phyloP scores from a whole-genome alignment of 1,140 invertebrate genomes.

The Triops cancriformis region DNA sequence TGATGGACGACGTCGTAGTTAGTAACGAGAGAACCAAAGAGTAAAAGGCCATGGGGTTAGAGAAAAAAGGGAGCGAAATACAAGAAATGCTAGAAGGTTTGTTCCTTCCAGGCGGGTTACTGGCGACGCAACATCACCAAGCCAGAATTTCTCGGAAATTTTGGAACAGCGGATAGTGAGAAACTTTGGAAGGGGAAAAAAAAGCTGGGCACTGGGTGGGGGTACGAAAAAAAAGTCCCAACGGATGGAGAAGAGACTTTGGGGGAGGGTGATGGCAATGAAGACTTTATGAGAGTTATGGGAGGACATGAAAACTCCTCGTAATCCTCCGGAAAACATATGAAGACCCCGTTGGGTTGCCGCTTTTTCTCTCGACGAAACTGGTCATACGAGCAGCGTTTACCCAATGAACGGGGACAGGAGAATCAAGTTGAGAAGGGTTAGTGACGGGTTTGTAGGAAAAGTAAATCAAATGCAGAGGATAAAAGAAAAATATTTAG shows the following conservation, averaged over 20 bases:
- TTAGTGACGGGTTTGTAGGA: neutral
- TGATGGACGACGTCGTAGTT: neutral
- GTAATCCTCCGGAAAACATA: neutral
- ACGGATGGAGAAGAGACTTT: neutral
- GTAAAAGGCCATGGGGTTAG: neutral
- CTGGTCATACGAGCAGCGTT: neutral
- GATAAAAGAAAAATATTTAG: too few relatives aligned
- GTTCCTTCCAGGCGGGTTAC: neutral
- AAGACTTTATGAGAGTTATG: slow-evolving; percentile 6
- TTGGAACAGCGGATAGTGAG: neutral
- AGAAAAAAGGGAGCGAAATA: too few relatives aligned
- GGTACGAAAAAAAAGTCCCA: too few relatives aligned
- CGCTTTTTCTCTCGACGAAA: neutral
- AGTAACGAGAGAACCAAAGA: neutral
- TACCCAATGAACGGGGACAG: neutral
- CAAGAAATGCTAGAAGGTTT: too few relatives aligned
- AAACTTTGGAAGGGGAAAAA: neutral
- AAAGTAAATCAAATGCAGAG: neutral
- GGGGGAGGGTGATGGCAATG: neutral
- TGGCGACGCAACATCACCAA: neutral
- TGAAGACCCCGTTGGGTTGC: neutral
- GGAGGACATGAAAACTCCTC: neutral
- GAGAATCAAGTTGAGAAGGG: neutral
- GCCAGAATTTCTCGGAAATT: neutral
- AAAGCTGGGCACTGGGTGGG: too few relatives aligned